Percentiles rank a stretch among this genome's conserved stretches.
Conservation (phyloP, 2,888 invertebrate genomes). For the Aporophyla nigra region DNA sequence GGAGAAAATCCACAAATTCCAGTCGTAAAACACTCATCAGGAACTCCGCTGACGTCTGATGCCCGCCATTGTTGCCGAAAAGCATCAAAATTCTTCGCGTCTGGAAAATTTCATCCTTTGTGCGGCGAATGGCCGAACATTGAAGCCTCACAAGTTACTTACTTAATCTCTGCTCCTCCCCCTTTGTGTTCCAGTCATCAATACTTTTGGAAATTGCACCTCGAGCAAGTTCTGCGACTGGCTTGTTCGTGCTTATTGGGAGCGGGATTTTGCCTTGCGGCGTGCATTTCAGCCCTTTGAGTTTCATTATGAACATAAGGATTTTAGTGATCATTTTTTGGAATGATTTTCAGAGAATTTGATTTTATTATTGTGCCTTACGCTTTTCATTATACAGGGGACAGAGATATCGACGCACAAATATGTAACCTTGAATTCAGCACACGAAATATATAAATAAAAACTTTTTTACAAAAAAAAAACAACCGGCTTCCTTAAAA, state of each 20-base stretch:
- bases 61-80: slow-evolving; percentile 78
- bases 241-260: slow-evolving; percentile 70
- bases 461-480: no score
- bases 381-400: not conserved
- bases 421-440: no score
- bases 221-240: slow-evolving; percentile 70
- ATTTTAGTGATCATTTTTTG: slow-evolving; percentile 19
- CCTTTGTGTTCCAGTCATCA: slow-evolving; percentile 84
- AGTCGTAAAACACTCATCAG: slow-evolving; percentile 81
- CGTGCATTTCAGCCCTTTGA: slow-evolving; percentile 35
- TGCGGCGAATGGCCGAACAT: slow-evolving; percentile 77
- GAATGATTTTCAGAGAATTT: not conserved
- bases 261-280: slow-evolving; percentile 42
- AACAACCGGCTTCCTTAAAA: no score
- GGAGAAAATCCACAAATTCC: slow-evolving; percentile 75
- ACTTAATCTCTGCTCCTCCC: slow-evolving; percentile 83
- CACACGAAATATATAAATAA: no score
- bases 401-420: no score
- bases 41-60: slow-evolving; percentile 76
- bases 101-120: slow-evolving; percentile 84
- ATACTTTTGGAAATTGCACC: slow-evolving; percentile 84
- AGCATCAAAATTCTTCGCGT: slow-evolving; percentile 83
- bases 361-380: not conserved
- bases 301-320: slow-evolving; percentile 12
- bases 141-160: slow-evolving; percentile 85